phyloP scores from a whole-genome alignment of 2,797 vertebrate species.

The Poeciliopsis presidionis region DNA sequence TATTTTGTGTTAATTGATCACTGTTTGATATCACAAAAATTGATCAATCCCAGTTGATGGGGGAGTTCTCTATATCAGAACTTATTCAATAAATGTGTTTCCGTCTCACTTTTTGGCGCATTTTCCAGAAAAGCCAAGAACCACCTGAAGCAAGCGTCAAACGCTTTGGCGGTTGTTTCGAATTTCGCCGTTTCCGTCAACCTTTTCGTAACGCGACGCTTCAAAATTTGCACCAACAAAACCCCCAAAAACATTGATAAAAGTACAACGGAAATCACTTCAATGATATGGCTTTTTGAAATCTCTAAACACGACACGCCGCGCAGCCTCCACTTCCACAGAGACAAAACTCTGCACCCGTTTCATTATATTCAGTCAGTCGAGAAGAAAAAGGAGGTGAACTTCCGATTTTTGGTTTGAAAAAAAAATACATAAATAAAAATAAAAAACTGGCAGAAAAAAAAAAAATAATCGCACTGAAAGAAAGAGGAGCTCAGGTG shows the following conservation, averaged over 20 bases:
- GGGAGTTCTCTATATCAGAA: too few species aligned
- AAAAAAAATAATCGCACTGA: slow-evolving; percentile 16
- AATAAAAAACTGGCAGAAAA: slow-evolving; percentile 1
- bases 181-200: too few species aligned
- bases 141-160: too few species aligned
- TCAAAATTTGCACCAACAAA: too few species aligned
- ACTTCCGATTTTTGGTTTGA: neutral
- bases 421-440: neutral
- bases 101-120: too few species aligned
- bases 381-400: neutral
- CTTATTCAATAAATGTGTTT: too few species aligned
- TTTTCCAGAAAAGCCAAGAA: too few species aligned
- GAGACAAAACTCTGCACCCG: neutral
- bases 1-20: neutral
- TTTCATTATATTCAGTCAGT: neutral
- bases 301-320: neutral
- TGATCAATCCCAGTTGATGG: too few species aligned
- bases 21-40: neutral
- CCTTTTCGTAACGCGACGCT: too few species aligned
- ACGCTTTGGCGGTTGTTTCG: too few species aligned
- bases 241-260: neutral
- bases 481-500: slow-evolving; percentile 25
- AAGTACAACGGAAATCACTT: neutral
- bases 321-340: neutral
- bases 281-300: neutral